Conservation (phyloP, 2,888 invertebrate species). For the Vanessa cardui region DNA sequence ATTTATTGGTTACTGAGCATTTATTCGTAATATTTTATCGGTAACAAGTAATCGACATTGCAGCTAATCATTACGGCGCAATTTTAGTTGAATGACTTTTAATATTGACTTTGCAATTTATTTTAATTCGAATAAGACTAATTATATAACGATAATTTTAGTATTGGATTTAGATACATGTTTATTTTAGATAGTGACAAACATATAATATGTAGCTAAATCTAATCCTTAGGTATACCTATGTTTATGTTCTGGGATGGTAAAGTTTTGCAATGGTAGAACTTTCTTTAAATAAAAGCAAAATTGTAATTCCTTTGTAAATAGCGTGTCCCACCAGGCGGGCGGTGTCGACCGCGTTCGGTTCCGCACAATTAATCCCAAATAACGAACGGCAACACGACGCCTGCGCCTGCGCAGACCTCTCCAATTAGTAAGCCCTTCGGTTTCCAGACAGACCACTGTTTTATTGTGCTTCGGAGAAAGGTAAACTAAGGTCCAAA, state of each 20-base stretch:
- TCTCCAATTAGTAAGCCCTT: slow-evolving; percentile 63
- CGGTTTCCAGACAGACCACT: slow-evolving; percentile 26
- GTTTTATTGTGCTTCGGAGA: slow-evolving; percentile 36
- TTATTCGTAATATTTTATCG: no score
- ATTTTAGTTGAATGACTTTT: no score
- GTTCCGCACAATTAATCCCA: slow-evolving; percentile 78
- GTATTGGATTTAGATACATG: not conserved
- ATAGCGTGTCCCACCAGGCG: slow-evolving; percentile 44
- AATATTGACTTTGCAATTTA: no score
- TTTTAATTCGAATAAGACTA: not conserved
- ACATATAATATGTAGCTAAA: not conserved
- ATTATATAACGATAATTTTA: not conserved
- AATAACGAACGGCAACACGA: slow-evolving; percentile 78
- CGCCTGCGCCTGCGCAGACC: slow-evolving; percentile 60
- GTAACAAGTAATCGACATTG: no score
- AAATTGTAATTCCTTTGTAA: slow-evolving; percentile 35
- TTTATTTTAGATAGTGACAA: not conserved
- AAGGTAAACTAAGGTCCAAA: slow-evolving; percentile 20
- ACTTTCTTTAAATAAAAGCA: slow-evolving; percentile 21
- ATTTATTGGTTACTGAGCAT: no score
- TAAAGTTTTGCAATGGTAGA: not conserved
- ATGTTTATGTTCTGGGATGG: not conserved
- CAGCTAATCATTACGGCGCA: no score
- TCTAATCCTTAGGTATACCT: not conserved
- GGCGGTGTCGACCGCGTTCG: slow-evolving; percentile 73